phyloP scores from a whole-genome alignment of 2,797 vertebrate species.

The Myotis planiceps region DNA sequence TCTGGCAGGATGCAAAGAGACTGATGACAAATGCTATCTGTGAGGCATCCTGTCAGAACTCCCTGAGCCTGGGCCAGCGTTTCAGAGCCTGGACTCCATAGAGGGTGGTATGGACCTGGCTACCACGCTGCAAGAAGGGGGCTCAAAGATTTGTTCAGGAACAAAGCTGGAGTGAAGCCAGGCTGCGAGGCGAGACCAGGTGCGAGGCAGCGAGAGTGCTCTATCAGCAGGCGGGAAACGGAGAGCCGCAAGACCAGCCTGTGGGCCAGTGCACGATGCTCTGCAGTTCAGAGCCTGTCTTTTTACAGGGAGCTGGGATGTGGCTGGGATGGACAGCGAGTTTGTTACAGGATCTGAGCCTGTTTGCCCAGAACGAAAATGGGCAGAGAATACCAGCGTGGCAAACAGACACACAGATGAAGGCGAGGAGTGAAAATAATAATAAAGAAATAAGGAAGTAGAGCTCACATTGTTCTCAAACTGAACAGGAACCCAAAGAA shows the following conservation, averaged over 20 bases:
- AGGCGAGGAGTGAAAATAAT: not conserved
- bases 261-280: too few relatives aligned
- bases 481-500: not conserved
- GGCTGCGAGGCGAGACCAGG: slow-evolving; percentile 53
- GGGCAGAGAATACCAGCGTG: not conserved
- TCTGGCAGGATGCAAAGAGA: not conserved
- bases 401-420: not conserved
- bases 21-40: not conserved
- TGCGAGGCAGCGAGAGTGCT: slow-evolving; percentile 50
- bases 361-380: slow-evolving; percentile 26
- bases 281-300: not conserved
- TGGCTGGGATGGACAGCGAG: not conserved
- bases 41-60: not conserved
- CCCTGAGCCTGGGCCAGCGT: not conserved
- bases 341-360: not conserved
- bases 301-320: slow-evolving; percentile 47
- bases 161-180: slow-evolving; percentile 40
- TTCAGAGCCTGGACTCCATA: not conserved
- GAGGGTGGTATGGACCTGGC: not conserved
- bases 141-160: slow-evolving; percentile 43
- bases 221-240: slow-evolving; percentile 16
- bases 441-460: not conserved
- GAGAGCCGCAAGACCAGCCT: not conserved
- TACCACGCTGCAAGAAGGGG: not conserved
- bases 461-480: not conserved